Conservation (phyloP, 2,797 vertebrate genomes). For the Pseudotriccus pelzelni region DNA sequence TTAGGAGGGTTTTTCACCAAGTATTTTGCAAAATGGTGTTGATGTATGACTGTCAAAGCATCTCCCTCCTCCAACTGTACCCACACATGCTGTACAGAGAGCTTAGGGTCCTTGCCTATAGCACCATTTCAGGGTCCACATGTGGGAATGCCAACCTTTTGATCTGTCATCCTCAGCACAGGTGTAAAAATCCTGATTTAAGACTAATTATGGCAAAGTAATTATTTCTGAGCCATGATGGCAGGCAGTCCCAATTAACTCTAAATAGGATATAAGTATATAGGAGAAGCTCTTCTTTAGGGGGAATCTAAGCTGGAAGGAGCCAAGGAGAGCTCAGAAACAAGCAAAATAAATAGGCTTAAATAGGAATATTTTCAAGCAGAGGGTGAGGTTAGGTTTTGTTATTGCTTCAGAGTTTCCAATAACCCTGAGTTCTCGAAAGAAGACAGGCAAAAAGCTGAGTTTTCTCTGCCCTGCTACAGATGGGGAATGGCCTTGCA, state of each 20-base stretch:
- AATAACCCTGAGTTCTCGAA: neutral
- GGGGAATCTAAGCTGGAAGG: neutral
- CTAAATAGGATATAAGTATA: neutral
- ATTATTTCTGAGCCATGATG: slow-evolving; percentile 31
- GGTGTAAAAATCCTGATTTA: slow-evolving; percentile 26
- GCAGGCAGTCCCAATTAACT: slow-evolving; percentile 14
- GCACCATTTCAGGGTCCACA: neutral
- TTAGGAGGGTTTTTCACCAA: neutral
- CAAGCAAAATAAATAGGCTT: neutral
- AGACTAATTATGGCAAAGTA: slow-evolving; percentile 21
- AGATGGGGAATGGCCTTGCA: neutral
- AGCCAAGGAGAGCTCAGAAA: neutral
- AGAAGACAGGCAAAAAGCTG: neutral
- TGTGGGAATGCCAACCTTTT: neutral
- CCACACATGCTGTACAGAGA: fast-evolving
- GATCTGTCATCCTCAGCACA: neutral
- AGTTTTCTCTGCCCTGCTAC: neutral
- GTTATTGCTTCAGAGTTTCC: neutral
- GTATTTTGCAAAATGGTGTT: neutral
- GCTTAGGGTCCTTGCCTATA: neutral
- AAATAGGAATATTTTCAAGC: neutral
- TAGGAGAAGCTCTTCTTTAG: neutral
- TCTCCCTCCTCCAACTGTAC: neutral
- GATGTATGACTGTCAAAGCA: neutral
- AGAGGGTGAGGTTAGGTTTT: neutral